Percentiles rank a stretch among this genome's conserved stretches.
Evolutionary conservation across 1,140 invertebrate species (phyloP).

Genomic region (Charaxes varanes): DNA sequence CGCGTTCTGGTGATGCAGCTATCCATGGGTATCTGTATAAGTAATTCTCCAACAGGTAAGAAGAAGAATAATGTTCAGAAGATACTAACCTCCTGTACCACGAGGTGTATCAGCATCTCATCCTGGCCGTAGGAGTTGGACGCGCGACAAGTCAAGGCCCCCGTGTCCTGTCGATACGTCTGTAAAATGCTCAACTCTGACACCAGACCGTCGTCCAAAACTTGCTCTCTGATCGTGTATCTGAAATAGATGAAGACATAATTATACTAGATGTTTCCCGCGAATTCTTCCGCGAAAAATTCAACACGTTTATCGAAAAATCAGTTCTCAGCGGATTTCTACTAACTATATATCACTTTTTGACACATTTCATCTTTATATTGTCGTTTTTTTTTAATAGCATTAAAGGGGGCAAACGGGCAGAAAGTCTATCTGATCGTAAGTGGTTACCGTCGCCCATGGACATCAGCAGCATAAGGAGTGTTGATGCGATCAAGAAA

Average conservation of each 20-base stretch:
- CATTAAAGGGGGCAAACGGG: too few species aligned
- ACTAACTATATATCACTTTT: too few species aligned
- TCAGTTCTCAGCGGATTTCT: too few species aligned
- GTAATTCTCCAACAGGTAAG: neutral
- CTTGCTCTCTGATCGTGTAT: conserved; percentile 82
- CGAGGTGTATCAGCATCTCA: conserved; percentile 91
- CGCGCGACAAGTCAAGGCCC: conserved; percentile 90
- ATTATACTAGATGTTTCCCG: neutral
- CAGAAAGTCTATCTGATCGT: too few species aligned
- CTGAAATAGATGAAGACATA: conserved; percentile 52
- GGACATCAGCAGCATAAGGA: too few species aligned
- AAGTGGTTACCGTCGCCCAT: too few species aligned
- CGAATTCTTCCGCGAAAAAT: too few species aligned
- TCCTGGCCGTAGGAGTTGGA: conserved; percentile 93
- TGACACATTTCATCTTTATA: neutral
- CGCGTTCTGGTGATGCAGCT: too few species aligned
- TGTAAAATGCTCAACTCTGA: conserved; percentile 88
- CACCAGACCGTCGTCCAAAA: conserved; percentile 86
- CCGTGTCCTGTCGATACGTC: conserved; percentile 90
- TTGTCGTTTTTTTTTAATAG: too few species aligned
- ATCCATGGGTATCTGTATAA: too few species aligned
- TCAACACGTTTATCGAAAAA: too few species aligned
- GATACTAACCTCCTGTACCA: conserved; percentile 84
- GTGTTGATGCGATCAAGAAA: too few species aligned
- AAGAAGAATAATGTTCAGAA: neutral